Conservation (phyloP, 2,888 invertebrate genomes). For the Gandaritis pyraliata region DNA sequence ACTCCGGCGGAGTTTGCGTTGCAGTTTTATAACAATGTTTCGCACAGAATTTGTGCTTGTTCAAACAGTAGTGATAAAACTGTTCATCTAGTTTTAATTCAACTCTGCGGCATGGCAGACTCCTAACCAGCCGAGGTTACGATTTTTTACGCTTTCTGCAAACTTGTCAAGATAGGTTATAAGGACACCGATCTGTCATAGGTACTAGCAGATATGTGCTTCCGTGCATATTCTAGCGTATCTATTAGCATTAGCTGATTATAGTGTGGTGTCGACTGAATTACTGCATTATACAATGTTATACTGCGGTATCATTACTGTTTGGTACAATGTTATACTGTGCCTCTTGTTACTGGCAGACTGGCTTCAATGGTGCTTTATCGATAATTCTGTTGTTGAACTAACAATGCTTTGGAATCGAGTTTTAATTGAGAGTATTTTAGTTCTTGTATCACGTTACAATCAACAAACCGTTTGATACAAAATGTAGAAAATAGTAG, state of each 20-base stretch:
- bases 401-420: slow-evolving; percentile 32
- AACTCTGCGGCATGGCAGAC: too few relatives aligned
- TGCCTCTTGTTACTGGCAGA: slow-evolving; percentile 31
- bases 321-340: slow-evolving; percentile 2
- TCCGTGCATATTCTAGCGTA: too few relatives aligned
- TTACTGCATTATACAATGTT: too few relatives aligned
- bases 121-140: too few relatives aligned
- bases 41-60: slow-evolving; percentile 7
- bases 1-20: slow-evolving; percentile 33
- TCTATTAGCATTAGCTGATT: too few relatives aligned
- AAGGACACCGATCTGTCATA: too few relatives aligned
- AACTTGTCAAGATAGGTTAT: too few relatives aligned
- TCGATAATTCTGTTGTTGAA: slow-evolving; percentile 32
- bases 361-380: slow-evolving; percentile 31
- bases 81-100: too few relatives aligned
- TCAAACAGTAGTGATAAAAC: not conserved
- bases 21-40: slow-evolving; percentile 39
- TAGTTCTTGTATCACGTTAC: slow-evolving; percentile 25
- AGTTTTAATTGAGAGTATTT: slow-evolving; percentile 40
- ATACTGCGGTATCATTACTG: slow-evolving; percentile 6
- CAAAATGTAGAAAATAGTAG: too few relatives aligned
- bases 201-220: too few relatives aligned
- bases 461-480: slow-evolving; percentile 15
- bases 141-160: too few relatives aligned
- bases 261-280: too few relatives aligned